Conservation (phyloP, 2,888 invertebrate genomes). For the Apotomis betuletana region DNA sequence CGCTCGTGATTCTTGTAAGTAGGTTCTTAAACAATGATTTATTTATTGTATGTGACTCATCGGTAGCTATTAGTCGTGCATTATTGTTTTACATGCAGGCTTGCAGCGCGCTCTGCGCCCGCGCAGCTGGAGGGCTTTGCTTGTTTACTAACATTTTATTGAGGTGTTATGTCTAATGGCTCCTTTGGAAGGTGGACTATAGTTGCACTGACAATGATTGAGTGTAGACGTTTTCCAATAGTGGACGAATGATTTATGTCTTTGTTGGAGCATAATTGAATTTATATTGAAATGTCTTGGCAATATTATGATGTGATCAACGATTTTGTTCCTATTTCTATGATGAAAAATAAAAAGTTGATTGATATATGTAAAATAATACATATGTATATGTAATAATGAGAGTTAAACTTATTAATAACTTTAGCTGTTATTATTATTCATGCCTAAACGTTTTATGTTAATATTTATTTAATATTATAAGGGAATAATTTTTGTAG, state of each 20-base stretch:
- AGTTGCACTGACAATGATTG: conserved; percentile 70
- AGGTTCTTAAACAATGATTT: conserved; percentile 73
- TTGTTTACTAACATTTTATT: conserved; percentile 83
- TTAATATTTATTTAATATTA: too few relatives aligned
- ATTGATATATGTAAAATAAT: too few relatives aligned
- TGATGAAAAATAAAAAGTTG: too few relatives aligned
- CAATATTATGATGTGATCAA: conserved; percentile 12
- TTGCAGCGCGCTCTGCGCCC: conserved; percentile 50
- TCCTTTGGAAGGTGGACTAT: conserved; percentile 74
- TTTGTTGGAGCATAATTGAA: conserved; percentile 31
- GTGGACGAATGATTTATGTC: conserved; percentile 38
- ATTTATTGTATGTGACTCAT: conserved; percentile 78
- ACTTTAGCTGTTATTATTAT: too few relatives aligned
- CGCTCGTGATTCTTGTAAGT: conserved; percentile 77
- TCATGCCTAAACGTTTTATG: too few relatives aligned
- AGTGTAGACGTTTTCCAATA: conserved; percentile 47
- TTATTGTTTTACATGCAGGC: conserved; percentile 66
- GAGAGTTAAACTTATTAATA: not conserved
- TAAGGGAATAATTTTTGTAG: too few relatives aligned
- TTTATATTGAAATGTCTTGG: conserved; percentile 32
- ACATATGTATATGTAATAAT: not conserved
- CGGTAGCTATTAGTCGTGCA: conserved; percentile 70
- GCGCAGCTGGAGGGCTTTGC: conserved; percentile 77
- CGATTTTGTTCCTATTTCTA: not conserved
- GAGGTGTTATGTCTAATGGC: conserved; percentile 79